Conservation (phyloP, 1,140 invertebrate species). For the Metaphire vulgaris region DNA sequence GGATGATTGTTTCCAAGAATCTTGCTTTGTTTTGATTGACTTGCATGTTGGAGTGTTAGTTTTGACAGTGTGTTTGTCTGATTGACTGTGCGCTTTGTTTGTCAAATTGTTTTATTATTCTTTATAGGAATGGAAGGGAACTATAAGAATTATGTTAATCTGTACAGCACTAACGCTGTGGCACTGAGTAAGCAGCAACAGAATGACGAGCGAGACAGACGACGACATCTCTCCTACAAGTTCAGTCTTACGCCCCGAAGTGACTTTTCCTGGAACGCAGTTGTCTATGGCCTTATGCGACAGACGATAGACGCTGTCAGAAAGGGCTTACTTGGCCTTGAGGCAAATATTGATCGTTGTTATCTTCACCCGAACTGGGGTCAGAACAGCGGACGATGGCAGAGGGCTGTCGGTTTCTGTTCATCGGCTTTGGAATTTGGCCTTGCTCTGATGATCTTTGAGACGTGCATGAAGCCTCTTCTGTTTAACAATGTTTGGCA, state of each 20-base stretch:
- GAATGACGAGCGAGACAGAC: constrained; percentile 91
- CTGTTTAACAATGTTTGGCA: constrained; percentile 90
- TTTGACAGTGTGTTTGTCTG: too few relatives aligned
- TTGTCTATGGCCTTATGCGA: constrained; percentile 62
- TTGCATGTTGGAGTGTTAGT: too few relatives aligned
- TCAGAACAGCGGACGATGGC: constrained; percentile 78
- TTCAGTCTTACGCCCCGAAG: constrained; percentile 82
- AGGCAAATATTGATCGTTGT: constrained; percentile 73
- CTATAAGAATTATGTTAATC: constrained; percentile 83
- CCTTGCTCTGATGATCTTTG: constrained; percentile 73
- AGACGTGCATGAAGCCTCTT: constrained; percentile 81
- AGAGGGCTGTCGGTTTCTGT: constrained; percentile 73
- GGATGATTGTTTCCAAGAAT: too few relatives aligned
- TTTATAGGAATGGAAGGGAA: constrained; percentile 56
- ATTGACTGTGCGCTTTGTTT: too few relatives aligned
- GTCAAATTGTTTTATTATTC: too few relatives aligned
- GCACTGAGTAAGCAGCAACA: constrained; percentile 88
- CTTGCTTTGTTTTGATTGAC: too few relatives aligned
- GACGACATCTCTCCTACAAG: constrained; percentile 88
- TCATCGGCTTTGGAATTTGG: constrained; percentile 78
- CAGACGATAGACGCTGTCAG: constrained; percentile 66
- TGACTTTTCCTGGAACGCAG: constrained; percentile 90
- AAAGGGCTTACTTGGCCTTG: constrained; percentile 78
- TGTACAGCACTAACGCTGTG: constrained; percentile 76
- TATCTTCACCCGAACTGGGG: constrained; percentile 93